A percentile compares a stretch with the other conserved stretches of the same genome.
These are phyloP conservation scores for Amphiduros pacificus DNA, from an alignment of 2,888 invertebrate genomes.

Conservation along the genomic window DNA sequence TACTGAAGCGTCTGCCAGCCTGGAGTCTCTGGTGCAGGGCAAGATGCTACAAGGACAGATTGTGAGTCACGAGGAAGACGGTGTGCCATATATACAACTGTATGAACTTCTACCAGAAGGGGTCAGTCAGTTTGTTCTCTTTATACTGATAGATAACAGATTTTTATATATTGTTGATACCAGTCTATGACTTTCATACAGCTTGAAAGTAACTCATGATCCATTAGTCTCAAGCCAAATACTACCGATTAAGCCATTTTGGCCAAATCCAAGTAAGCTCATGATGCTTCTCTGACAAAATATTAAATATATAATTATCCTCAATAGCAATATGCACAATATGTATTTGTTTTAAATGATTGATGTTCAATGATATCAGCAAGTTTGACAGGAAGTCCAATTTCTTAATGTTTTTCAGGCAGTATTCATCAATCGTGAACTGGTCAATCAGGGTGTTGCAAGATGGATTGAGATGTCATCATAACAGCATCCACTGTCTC, in stretches of 20 bases:
- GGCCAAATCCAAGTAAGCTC: too few species aligned
- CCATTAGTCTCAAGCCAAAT: too few species aligned
- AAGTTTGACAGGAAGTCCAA: too few species aligned
- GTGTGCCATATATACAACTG: constrained; percentile 79
- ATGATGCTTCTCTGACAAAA: too few species aligned
- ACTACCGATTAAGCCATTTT: too few species aligned
- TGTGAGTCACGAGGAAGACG: constrained; percentile 78
- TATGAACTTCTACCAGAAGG: constrained; percentile 58
- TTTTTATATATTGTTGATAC: too few species aligned
- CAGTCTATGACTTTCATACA: too few species aligned
- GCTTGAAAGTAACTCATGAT: too few species aligned
- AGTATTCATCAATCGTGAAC: constrained; percentile 82
- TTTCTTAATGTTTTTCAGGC: constrained; percentile 70
- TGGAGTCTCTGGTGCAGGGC: constrained; percentile 79
- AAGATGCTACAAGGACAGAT: constrained; percentile 87
- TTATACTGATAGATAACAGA: too few species aligned
- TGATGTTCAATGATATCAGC: too few species aligned
- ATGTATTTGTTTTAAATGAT: not conserved
- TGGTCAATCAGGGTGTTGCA: constrained; percentile 81
- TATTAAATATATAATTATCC: not conserved
- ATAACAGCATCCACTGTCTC: too few species aligned
- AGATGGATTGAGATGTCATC: constrained; percentile 65
- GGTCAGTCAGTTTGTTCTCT: not conserved
- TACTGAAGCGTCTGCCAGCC: constrained; percentile 77
- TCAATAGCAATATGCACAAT: not conserved